A percentile compares a stretch with the other conserved stretches of the same genome.
Evolutionary conservation across 23 tunicate genomes (phyloP).

Genomic region (Halocynthia aurantium): DNA sequence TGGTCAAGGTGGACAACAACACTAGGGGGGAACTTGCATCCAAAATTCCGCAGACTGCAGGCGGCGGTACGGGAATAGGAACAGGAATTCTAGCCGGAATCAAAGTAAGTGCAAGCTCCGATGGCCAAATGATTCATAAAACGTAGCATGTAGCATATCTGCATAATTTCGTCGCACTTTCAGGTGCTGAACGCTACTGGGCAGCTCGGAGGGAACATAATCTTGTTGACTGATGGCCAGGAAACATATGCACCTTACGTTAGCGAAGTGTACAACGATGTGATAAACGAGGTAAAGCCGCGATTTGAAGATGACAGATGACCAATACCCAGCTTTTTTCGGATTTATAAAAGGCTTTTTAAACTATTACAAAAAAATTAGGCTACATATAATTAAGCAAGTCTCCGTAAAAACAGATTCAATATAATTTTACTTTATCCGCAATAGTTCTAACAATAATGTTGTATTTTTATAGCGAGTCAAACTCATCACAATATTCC

Average conservation of each 20-base stretch:
- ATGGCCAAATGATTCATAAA: not conserved
- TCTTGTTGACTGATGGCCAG: slow-evolving; percentile 40
- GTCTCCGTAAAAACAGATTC: too few relatives aligned
- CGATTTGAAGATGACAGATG: too few relatives aligned
- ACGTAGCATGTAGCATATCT: not conserved
- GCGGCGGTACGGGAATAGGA: slow-evolving; percentile 33
- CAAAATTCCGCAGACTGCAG: slow-evolving; percentile 12
- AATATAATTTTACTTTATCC: too few relatives aligned
- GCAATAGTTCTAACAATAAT: too few relatives aligned
- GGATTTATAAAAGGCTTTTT: too few relatives aligned
- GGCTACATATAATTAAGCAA: too few relatives aligned
- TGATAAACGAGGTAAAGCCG: slow-evolving; percentile 14
- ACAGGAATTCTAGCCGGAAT: slow-evolving; percentile 26
- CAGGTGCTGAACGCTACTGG: slow-evolving; percentile 20
- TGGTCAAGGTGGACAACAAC: not conserved
- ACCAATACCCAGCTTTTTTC: too few relatives aligned
- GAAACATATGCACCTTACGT: slow-evolving; percentile 26
- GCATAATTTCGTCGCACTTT: too few relatives aligned
- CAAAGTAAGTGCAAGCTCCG: not conserved
- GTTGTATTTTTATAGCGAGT: too few relatives aligned
- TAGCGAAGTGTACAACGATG: slow-evolving; percentile 24
- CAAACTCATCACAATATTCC: too few relatives aligned
- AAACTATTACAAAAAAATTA: too few relatives aligned
- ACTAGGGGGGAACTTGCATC: not conserved
- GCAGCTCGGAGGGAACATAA: slow-evolving; percentile 33